phyloP scores from a whole-genome alignment of 2,797 vertebrate genomes.

The Enteromius thamalakanensis region DNA sequence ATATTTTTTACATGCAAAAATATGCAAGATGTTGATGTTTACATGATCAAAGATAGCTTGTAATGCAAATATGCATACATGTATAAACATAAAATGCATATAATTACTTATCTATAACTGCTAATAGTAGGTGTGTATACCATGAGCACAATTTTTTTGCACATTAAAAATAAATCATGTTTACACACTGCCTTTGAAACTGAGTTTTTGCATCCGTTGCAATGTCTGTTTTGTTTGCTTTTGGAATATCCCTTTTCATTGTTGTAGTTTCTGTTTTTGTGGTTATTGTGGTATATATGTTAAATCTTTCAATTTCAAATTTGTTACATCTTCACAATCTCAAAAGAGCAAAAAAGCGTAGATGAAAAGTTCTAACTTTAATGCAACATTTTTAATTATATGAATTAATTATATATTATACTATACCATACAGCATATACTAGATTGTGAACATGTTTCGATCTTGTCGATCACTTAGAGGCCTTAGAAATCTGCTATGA shows the following conservation, averaged over 20 bases:
- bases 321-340: no score
- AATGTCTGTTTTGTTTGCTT: no score
- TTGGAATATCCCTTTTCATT: no score
- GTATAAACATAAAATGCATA: neutral
- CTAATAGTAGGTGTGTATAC: neutral
- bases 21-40: neutral
- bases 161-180: no score
- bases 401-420: neutral
- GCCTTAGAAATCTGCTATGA: neutral
- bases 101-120: neutral
- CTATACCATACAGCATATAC: neutral
- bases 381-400: neutral
- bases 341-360: no score
- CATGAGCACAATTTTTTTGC: no score
- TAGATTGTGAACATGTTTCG: neutral
- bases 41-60: neutral
- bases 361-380: neutral
- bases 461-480: neutral
- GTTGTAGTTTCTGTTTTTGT: no score
- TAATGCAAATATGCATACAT: neutral
- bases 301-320: no score
- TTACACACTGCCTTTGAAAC: no score
- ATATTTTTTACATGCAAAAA: neutral
- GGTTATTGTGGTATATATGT: no score
- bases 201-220: no score